Conservation (phyloP, 2,113 vertebrate species). For the Protomyctophum bolini region DNA sequence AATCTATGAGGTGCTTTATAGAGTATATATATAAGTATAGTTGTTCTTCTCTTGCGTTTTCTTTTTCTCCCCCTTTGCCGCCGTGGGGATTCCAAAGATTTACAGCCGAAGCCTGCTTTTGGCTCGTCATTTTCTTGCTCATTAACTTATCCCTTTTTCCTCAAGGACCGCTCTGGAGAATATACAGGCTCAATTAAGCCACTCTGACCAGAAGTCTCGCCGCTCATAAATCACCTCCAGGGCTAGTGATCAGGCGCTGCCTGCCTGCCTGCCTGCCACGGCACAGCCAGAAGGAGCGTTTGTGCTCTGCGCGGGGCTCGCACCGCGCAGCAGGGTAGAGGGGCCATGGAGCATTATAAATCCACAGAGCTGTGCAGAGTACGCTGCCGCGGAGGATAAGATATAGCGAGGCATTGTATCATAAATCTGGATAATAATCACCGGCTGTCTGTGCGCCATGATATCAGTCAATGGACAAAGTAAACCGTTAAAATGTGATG, state of each 20-base stretch:
- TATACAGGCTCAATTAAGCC: conserved; percentile 79
- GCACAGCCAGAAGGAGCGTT: conserved; percentile 32
- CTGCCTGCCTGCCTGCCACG: conserved; percentile 35
- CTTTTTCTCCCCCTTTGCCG: conserved; percentile 37
- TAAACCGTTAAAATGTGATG: conserved; percentile 48
- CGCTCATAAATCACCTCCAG: conserved; percentile 78
- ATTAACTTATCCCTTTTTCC: conserved; percentile 71
- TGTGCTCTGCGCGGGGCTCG: conserved; percentile 28
- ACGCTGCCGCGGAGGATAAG: conserved; percentile 57
- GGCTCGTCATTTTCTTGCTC: conserved; percentile 71
- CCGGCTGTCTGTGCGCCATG: conserved; percentile 46
- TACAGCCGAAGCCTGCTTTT: conserved; percentile 63
- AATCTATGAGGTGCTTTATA: conserved; percentile 3
- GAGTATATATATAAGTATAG: conserved; percentile 23
- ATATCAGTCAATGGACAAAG: conserved; percentile 48
- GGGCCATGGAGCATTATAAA: conserved; percentile 55
- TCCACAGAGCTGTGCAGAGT: conserved; percentile 55
- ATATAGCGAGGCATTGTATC: conserved; percentile 51
- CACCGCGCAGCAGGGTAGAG: conserved; percentile 39
- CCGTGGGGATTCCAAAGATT: conserved; percentile 59
- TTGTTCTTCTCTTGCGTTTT: conserved; percentile 9
- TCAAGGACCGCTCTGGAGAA: conserved; percentile 75
- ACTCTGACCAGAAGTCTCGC: conserved; percentile 73
- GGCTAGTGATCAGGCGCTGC: conserved; percentile 68
- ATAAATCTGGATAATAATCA: conserved; percentile 68